Conservation (phyloP, 2,888 invertebrate genomes). For the Drosophila meridionalis region DNA sequence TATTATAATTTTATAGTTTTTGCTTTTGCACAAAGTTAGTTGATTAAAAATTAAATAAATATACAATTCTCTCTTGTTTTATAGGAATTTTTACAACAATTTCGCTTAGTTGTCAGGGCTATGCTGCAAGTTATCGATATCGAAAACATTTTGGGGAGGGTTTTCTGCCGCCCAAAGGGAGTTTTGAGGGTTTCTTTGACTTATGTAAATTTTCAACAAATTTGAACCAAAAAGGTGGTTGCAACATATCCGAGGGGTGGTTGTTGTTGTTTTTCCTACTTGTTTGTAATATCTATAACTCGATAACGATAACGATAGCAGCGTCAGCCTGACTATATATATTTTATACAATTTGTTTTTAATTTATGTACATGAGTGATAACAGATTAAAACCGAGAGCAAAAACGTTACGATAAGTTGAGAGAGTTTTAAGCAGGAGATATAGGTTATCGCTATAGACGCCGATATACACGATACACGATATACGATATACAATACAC, state of each 20-base stretch:
- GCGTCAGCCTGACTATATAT: conserved; percentile 25
- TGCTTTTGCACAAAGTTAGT: conserved; percentile 33
- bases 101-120: conserved; percentile 45
- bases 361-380: conserved; percentile 55
- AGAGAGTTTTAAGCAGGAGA: conserved; percentile 12
- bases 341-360: conserved; percentile 47
- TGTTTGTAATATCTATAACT: conserved; percentile 16
- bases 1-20: conserved; percentile 42
- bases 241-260: conserved; percentile 32
- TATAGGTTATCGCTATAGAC: conserved; percentile 34
- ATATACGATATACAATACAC: conserved; percentile 19
- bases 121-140: conserved; percentile 29
- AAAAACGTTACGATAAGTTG: conserved; percentile 2
- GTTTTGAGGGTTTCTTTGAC: conserved; percentile 20
- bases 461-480: conserved; percentile 11
- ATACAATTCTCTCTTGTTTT: conserved; percentile 24
- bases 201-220: conserved; percentile 53
- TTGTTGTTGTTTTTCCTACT: conserved; percentile 4
- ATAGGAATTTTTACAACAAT: conserved; percentile 48
- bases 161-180: not conserved
- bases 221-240: conserved; percentile 49
- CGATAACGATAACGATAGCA: conserved; percentile 31
- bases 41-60: conserved; percentile 37
- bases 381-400: conserved; percentile 33
- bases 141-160: conserved; percentile 13